Percentiles rank a stretch among this genome's conserved stretches.
phyloP scores from a whole-genome alignment of 1,140 invertebrate genomes.

The Leptinotarsa lineolata region DNA sequence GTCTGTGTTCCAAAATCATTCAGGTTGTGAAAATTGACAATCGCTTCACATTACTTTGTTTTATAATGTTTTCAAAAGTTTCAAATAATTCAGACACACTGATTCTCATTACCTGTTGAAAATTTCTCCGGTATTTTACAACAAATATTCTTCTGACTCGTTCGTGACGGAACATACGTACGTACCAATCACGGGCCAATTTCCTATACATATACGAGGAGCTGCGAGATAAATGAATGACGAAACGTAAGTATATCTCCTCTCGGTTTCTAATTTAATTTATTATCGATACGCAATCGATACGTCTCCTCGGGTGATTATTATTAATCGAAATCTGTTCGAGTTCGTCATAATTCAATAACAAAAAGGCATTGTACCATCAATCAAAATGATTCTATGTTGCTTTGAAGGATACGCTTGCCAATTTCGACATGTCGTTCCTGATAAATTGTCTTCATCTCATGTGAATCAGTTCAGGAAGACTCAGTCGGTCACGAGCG shows the following conservation, averaged over 20 bases:
- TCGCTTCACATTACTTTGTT: no score
- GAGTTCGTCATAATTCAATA: conserved; percentile 22
- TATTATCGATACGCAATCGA: conserved; percentile 19
- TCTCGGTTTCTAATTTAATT: conserved; percentile 13
- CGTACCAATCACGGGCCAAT: neutral
- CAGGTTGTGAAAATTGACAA: no score
- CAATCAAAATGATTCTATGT: conserved; percentile 20
- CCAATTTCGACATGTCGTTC: conserved; percentile 6
- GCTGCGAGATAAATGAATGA: neutral
- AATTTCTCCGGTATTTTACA: neutral
- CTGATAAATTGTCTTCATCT: conserved; percentile 13
- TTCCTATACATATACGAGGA: neutral
- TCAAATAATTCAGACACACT: no score
- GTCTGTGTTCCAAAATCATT: no score
- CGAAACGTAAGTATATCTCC: neutral
- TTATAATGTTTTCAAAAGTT: no score
- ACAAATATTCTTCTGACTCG: neutral
- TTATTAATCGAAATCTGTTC: conserved; percentile 17
- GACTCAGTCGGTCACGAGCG: no score
- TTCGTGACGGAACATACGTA: neutral
- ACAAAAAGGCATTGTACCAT: conserved; percentile 23
- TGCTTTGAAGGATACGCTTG: conserved; percentile 11
- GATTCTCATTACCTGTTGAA: no score
- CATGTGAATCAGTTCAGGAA: conserved; percentile 10
- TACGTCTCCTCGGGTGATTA: neutral